Evolutionary conservation across 2,888 invertebrate species (phyloP), one percentile per base, ranked within the genome.

Genomic region (Morinoia aosen): DNA sequence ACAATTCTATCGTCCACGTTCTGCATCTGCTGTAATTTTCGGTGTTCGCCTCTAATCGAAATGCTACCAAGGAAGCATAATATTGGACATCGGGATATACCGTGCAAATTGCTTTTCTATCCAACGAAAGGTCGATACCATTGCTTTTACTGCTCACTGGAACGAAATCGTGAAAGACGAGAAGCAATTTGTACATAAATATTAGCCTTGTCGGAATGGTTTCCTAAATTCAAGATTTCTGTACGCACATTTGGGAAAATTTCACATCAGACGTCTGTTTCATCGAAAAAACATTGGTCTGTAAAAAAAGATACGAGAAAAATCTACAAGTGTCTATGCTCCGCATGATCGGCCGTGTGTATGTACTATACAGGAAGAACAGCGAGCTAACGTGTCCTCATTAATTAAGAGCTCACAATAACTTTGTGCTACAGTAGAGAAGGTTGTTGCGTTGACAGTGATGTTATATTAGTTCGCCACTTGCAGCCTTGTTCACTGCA

Each of bases 41-140:
- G 16, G 33, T 93, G 93, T 93, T 93, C 57, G 16, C 57, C 48
- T n/a, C 93, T 93, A 93, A 93, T 93, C 93, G 93, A 93, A 93
- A 93, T 57, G 93, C 93, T 93, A 93, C 57, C 93, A 57, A 58
- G 33, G 93, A 56, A 93, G 93, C 14, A 93, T 93, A 93, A 93
- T 93, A 93, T 93, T 93, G 58, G 93, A 93, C 93, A 93, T 93
- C 57, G 93, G 12, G 93, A 58, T 93, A 93, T 93, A 57, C 57
- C 93, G 93, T 57, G 93, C 56, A 93, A 93, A 93, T 93, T 93
- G 57, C 93, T 57, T 93, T 56, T 56, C 93, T 10, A 93, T 57
- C 16, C 93, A 12, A 40, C 39, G 90, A 90, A 40, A 90, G 88
- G 90, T 10, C 90, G 8, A 40, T 14, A 48, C 25, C 33, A 76